A percentile compares a stretch with the other conserved stretches of the same genome.
Conservation (phyloP, 2,113 vertebrate genomes). For the Peromyscus polionotus region DNA sequence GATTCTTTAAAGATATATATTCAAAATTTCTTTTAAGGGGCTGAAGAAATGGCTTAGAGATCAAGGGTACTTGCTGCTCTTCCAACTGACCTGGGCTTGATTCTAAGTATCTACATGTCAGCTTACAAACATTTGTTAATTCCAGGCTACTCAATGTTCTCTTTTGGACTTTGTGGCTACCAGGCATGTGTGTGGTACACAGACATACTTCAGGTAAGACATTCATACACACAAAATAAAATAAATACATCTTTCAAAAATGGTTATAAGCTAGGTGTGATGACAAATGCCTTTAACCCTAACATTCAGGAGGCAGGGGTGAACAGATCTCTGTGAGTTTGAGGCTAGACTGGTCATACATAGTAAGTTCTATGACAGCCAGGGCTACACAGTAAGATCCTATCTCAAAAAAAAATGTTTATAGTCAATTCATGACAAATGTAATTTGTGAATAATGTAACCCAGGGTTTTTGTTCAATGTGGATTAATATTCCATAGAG, state of each 20-base stretch:
- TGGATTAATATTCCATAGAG: slow-evolving; percentile 14
- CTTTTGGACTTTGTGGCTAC: no score
- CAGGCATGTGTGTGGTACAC: neutral
- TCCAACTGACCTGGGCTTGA: neutral
- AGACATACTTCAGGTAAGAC: neutral
- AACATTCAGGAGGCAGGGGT: neutral
- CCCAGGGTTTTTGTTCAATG: neutral
- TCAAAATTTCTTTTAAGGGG: neutral
- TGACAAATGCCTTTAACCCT: neutral
- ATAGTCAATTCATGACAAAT: slow-evolving; percentile 50
- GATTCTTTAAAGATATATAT: neutral
- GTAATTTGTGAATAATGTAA: slow-evolving; percentile 51
- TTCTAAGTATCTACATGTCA: neutral
- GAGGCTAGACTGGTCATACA: neutral
- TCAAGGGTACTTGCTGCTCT: neutral
- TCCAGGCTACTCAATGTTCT: neutral
- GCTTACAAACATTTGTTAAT: neutral
- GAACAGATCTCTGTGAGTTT: neutral
- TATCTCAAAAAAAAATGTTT: slow-evolving; percentile 32
- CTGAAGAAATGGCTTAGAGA: neutral
- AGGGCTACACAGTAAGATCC: neutral
- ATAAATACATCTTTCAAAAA: neutral
- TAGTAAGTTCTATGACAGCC: neutral
- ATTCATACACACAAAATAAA: neutral
- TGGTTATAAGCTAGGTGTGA: no score